Evolutionary conservation across 2,888 invertebrate genomes (phyloP), one percentile per base, ranked within the genome.

Genomic region (Aporophyla nigra): DNA sequence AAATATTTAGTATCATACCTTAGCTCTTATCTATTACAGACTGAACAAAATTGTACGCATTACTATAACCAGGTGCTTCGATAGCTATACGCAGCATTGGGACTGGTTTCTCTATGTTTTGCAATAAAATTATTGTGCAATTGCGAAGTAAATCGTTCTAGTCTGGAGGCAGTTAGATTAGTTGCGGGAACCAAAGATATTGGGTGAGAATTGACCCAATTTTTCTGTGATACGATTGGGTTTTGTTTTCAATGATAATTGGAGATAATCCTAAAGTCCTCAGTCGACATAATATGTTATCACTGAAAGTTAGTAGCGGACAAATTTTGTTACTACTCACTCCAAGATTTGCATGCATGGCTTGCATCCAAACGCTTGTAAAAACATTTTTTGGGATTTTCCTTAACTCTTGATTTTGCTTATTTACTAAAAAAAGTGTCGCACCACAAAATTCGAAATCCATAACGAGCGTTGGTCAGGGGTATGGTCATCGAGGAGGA

Each of bases 401-500:
- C 33, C 53, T 19, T 16, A 10, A 5, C 40, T 51, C 16, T 46
- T 1, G 16, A 27, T 40, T 40, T 56, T n/a, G 10, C 16, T 68
- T 72, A 46, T 74, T 59, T 66, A 56, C 61, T 19, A 58, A 40
- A 67, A 53, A 12, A 63, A 68, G 21, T 58, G 56, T 53, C 21
- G 33, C 21, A 63, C 33, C n/a, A 58, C 27, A 82, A 27, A 43
- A 54, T 76, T 65, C 46, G n/a, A 76, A 79, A 79, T 70, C 46
- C 58, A 70, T 81, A 83, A 77, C 74, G 69, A 73, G 74, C 53
- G 5, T 54, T 67, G 66, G 66, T 43, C 76, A 78, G 74, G 83
- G 79, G 84, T 88, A 87, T 87, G 86, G 89, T 90, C 89, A 90
- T 78, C 83, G 88, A 87, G 80, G 84, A 83, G 80, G 85, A 92